phyloP scores from a whole-genome alignment of 2,888 invertebrate genomes.

The Lordiphosa andalusiaca region DNA sequence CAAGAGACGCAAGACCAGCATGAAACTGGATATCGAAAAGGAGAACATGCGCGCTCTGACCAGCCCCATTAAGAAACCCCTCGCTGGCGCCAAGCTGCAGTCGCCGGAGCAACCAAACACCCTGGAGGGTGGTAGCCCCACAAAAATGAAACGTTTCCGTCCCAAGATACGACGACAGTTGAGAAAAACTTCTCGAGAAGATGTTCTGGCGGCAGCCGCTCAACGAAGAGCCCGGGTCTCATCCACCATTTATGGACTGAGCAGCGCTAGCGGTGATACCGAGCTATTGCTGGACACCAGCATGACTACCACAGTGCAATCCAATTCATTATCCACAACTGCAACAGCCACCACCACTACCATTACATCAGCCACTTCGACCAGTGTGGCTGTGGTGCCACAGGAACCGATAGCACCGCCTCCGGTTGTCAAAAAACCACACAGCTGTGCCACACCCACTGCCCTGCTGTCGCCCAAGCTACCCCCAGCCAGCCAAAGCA shows the following conservation, averaged over 20 bases:
- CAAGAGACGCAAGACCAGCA: constrained; percentile 86
- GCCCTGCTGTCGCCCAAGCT: constrained; percentile 47
- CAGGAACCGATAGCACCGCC: constrained; percentile 29
- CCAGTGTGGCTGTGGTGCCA: constrained; percentile 21
- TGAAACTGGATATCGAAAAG: constrained; percentile 87
- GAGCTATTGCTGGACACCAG: constrained; percentile 74
- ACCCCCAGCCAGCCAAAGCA: constrained; percentile 11
- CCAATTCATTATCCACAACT: not conserved
- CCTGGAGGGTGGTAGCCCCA: constrained; percentile 77
- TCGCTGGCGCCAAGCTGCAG: constrained; percentile 30
- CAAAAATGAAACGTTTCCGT: constrained; percentile 80
- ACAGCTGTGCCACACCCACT: constrained; percentile 61
- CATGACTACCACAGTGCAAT: constrained; percentile 39
- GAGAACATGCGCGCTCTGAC: constrained; percentile 82
- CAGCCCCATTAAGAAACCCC: constrained; percentile 78
- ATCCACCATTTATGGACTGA: constrained; percentile 52
- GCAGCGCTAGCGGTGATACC: constrained; percentile 59
- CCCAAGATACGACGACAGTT: constrained; percentile 79
- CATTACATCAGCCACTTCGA: constrained; percentile 25
- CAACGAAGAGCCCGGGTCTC: constrained; percentile 51
- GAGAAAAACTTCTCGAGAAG: constrained; percentile 77
- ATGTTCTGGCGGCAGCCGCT: constrained; percentile 61
- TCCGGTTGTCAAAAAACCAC: constrained; percentile 38
- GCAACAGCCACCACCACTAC: constrained; percentile 18
- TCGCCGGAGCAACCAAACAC: constrained; percentile 74